phyloP scores from a whole-genome alignment of 2,888 invertebrate genomes.

The Xanthia icteritia region DNA sequence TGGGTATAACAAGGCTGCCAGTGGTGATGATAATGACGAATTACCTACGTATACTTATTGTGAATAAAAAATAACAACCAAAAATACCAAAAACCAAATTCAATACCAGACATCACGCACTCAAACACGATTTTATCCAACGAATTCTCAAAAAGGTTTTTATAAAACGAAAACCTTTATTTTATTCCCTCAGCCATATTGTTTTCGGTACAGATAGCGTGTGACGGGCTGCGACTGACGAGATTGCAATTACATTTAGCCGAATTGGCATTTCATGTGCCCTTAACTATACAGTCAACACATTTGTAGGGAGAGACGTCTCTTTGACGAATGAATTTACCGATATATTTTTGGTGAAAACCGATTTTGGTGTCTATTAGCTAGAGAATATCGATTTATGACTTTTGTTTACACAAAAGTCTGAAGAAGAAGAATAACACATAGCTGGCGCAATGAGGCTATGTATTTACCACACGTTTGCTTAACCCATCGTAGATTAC shows the following conservation, averaged over 20 bases:
- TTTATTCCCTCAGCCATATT: slow-evolving; percentile 56
- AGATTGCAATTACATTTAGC: slow-evolving; percentile 61
- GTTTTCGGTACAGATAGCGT: slow-evolving; percentile 51
- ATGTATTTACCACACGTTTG: background rate
- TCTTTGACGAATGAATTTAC: slow-evolving; percentile 12
- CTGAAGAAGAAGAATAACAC: background rate
- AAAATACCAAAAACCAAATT: slow-evolving; percentile 4
- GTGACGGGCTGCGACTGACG: slow-evolving; percentile 56
- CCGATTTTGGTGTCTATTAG: background rate
- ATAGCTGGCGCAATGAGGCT: background rate
- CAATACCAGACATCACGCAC: slow-evolving; percentile 26
- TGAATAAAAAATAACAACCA: background rate
- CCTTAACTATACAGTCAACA: slow-evolving; percentile 34
- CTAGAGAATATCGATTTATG: background rate
- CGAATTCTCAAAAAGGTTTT: slow-evolving; percentile 47
- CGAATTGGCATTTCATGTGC: slow-evolving; percentile 55
- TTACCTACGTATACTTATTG: background rate
- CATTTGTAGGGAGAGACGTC: slow-evolving; percentile 26
- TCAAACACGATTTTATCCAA: slow-evolving; percentile 30
- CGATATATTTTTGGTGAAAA: background rate
- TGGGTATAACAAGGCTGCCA: too few species aligned
- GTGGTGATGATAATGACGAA: too few species aligned
- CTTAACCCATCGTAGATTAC: background rate
- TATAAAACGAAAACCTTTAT: slow-evolving; percentile 33
- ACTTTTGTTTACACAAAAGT: background rate